These are phyloP conservation scores for Apus apus DNA, from an alignment of 2,113 vertebrate genomes.

Conservation along the genomic window DNA sequence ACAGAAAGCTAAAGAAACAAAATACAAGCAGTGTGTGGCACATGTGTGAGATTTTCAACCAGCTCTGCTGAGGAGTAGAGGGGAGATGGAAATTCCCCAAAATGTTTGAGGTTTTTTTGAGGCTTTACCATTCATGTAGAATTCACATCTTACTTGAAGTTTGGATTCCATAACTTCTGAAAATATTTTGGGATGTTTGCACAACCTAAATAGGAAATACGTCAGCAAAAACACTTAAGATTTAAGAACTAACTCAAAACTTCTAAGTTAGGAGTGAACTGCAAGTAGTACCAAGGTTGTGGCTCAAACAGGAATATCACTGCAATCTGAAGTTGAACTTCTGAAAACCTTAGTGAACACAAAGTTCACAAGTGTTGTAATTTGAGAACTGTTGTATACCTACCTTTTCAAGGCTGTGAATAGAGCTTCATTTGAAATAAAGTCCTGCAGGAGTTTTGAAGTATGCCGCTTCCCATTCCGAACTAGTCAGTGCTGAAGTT, in stretches of 20 bases:
- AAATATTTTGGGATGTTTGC: background rate
- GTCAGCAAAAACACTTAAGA: background rate
- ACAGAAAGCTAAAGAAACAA: background rate
- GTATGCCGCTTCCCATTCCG: background rate
- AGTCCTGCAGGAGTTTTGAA: background rate
- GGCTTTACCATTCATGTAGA: background rate
- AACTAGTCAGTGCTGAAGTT: background rate
- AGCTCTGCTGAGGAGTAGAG: too few species aligned
- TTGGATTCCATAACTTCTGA: background rate
- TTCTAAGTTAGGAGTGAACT: background rate
- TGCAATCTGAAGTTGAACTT: background rate
- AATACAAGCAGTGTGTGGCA: background rate
- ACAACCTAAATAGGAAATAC: background rate
- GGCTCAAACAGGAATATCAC: background rate
- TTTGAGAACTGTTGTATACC: background rate
- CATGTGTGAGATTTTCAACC: background rate
- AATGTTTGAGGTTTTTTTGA: background rate
- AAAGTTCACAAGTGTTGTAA: background rate
- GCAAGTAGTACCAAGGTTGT: background rate
- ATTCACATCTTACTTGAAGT: background rate
- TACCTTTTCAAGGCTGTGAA: background rate
- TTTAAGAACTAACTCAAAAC: background rate
- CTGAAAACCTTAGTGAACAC: background rate
- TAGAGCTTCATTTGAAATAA: background rate
- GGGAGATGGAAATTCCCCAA: fast-evolving